Evolutionary conservation across 2,888 invertebrate species (phyloP).

Genomic region (Perizoma flavofasciatum): DNA sequence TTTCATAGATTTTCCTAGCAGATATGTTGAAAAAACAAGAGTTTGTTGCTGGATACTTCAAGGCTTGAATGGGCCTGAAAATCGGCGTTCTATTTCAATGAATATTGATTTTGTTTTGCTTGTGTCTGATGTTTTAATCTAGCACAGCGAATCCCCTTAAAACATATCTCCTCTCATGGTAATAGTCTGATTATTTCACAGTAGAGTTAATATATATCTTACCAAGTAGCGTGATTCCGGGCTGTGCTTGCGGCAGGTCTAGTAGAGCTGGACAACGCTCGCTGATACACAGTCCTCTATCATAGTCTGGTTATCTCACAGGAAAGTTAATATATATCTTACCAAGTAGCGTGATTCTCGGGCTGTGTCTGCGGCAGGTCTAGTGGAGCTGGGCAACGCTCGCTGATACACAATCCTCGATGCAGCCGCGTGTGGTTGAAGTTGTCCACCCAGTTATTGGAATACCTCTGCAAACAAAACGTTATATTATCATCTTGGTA

Average conservation of each 20-base stretch:
- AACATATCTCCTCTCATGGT: too few relatives aligned
- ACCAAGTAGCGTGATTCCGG: slow-evolving; percentile 29
- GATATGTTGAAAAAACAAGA: too few relatives aligned
- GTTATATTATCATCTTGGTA: neutral
- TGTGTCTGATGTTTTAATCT: too few relatives aligned
- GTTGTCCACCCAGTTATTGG: slow-evolving; percentile 71
- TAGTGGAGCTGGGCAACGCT: slow-evolving; percentile 35
- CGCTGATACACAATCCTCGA: slow-evolving; percentile 69
- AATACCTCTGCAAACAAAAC: slow-evolving; percentile 56
- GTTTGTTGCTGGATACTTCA: too few relatives aligned
- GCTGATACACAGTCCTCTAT: slow-evolving; percentile 66
- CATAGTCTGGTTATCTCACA: too few relatives aligned
- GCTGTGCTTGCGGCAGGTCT: slow-evolving; percentile 20
- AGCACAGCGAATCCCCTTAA: too few relatives aligned
- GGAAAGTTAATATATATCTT: neutral
- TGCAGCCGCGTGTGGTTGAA: slow-evolving; percentile 77
- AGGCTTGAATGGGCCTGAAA: too few relatives aligned
- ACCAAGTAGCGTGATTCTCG: slow-evolving; percentile 30
- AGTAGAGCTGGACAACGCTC: slow-evolving; percentile 36
- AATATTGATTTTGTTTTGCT: too few relatives aligned
- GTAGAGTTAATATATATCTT: neutral
- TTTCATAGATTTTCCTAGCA: too few relatives aligned
- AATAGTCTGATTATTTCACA: too few relatives aligned
- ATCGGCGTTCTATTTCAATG: too few relatives aligned
- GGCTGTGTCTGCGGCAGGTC: slow-evolving; percentile 22